Base-by-base conservation (phyloP, 2,113 vertebrate species). In the Sylvia atricapilla region DNA sequence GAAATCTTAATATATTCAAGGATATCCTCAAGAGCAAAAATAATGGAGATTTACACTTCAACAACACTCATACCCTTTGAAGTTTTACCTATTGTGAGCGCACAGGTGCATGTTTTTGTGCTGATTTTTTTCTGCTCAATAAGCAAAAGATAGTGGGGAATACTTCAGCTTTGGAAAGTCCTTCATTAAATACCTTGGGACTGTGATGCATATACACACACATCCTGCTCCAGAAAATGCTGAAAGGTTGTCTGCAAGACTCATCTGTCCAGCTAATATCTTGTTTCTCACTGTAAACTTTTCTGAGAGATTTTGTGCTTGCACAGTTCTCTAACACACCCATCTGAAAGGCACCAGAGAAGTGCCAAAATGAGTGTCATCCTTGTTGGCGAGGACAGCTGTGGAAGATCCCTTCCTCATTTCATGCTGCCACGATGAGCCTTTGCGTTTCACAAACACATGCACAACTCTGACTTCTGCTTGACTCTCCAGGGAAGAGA, bases 391-490 rank as follows among this genome's bases (percentile, higher is more conserved):
- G 0, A 89, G 39, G 23, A 18, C 31, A 93, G 49, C 41, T 60
- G 56, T 31, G 72, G 44, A 92, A 84, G 35, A 68, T 72, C 63
- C 21, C 44, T 68, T 78, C 67, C 73, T 72, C 21, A 0, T 74
- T 46, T 92, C 73, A 28, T 11, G 24, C 77, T 75, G 56, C 64
- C 0, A 1, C 0, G 0, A 43, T 20, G 7, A 0, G 13, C 52
- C 56, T 75, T 79, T 75, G 52, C 56, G 86, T 95, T 92, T 87
- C 79, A 76, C 67, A 62, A 62, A 56, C 53, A 64, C 39, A 33
- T 31, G 46, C 46, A 76, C 67, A 53, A 6, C 49, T 75, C 70
- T 80, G 78, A 43, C 33, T 95, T 44, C 88, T 94, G 55, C 46
- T 50, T 62, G n/a, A 19, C n/a, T 85, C 66, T 95, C 69, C 55